phyloP scores from a whole-genome alignment of 2,797 vertebrate species.

The Molossus molossus region DNA sequence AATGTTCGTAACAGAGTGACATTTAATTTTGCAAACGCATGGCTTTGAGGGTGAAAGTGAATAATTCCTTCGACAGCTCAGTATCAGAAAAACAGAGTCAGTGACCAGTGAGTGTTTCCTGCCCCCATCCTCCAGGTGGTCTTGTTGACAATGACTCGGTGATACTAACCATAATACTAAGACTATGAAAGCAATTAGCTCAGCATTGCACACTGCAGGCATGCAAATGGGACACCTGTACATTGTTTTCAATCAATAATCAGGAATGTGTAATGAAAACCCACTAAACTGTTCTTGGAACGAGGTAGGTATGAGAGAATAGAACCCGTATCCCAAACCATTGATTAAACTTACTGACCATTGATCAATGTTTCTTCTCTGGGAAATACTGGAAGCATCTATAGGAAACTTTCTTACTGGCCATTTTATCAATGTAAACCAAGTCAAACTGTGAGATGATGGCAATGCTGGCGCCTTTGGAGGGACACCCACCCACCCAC shows the following conservation, averaged over 20 bases:
- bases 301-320: neutral
- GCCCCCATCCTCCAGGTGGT: neutral
- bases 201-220: too few species aligned
- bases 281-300: neutral
- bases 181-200: too few species aligned
- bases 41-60: neutral
- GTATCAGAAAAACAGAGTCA: neutral
- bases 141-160: neutral
- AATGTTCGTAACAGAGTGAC: neutral
- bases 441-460: too few species aligned
- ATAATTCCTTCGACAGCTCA: neutral
- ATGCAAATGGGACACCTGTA: accelerated
- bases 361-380: neutral
- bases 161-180: too few species aligned
- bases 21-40: neutral
- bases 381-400: neutral
- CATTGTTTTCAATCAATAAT: neutral
- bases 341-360: too few species aligned
- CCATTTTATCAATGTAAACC: neutral
- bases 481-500: neutral
- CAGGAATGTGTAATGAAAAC: neutral
- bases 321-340: too few species aligned
- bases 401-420: neutral
- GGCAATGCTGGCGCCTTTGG: neutral
- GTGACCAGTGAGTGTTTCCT: neutral